These are phyloP conservation scores for Gymnarchus niloticus DNA, from an alignment of 2,113 vertebrate species.

Conservation along the genomic window DNA sequence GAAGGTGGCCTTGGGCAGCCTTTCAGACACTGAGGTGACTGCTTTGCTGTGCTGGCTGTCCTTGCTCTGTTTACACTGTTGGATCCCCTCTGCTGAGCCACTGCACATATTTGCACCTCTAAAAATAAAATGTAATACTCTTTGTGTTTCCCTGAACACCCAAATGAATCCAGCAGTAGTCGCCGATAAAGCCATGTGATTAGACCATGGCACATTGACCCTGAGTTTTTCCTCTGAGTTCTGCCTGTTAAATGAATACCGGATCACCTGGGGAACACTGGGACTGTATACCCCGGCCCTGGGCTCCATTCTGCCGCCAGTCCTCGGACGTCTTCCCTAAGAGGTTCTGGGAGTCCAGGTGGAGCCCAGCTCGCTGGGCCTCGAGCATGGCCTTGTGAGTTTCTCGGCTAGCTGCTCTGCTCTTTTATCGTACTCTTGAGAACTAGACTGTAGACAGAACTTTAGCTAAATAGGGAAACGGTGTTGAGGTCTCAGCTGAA, in stretches of 20 bases:
- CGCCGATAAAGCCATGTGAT: not conserved
- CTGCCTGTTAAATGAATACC: not conserved
- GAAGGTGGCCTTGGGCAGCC: not conserved
- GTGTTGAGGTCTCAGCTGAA: no score
- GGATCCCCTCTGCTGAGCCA: constrained; percentile 9
- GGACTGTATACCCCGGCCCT: not conserved
- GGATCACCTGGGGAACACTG: not conserved
- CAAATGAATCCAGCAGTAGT: not conserved
- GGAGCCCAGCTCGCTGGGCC: not conserved
- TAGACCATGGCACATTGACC: not conserved
- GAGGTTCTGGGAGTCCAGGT: not conserved
- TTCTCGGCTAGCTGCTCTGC: no score
- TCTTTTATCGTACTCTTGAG: no score
- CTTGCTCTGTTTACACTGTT: constrained; percentile 26
- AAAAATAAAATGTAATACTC: constrained; percentile 1
- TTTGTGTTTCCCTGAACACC: not conserved
- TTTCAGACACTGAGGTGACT: not conserved
- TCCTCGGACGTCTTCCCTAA: not conserved
- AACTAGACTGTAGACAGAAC: no score
- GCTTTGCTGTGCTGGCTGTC: constrained; percentile 19
- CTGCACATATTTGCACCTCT: not conserved
- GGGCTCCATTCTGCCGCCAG: not conserved
- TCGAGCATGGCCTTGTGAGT: not conserved
- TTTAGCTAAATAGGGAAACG: no score
- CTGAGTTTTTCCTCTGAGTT: not conserved